These are phyloP conservation scores for Castor canadensis DNA, from an alignment of 2,113 vertebrate genomes.

Conservation along the genomic window DNA sequence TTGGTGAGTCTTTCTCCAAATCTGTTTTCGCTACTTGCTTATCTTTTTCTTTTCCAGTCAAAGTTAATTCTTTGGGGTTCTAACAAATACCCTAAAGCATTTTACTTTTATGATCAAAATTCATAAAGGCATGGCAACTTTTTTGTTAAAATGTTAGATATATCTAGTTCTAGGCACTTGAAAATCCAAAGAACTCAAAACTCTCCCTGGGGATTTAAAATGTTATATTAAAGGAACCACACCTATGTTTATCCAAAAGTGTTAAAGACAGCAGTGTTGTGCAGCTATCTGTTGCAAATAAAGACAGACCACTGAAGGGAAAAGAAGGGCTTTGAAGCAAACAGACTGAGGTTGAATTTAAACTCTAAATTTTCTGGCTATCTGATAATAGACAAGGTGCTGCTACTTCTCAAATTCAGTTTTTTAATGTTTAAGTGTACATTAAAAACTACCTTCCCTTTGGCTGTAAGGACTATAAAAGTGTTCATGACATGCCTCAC, in stretches of 20 bases:
- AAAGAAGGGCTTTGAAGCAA: slow-evolving; percentile 26
- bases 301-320: neutral
- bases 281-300: slow-evolving; percentile 4
- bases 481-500: neutral
- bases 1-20: slow-evolving; percentile 34
- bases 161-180: slow-evolving; percentile 37
- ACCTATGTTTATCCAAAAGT: slow-evolving; percentile 6
- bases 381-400: slow-evolving; percentile 18
- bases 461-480: neutral
- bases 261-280: neutral
- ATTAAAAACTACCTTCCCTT: slow-evolving; percentile 22
- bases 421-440: neutral
- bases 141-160: slow-evolving; percentile 58
- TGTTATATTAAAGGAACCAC: neutral
- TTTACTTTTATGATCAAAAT: slow-evolving; percentile 53
- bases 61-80: slow-evolving; percentile 55
- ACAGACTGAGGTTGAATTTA: slow-evolving; percentile 29
- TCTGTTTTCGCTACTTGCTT: slow-evolving; percentile 56
- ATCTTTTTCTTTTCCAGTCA: slow-evolving; percentile 55
- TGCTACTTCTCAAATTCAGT: neutral
- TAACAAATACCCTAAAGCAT: slow-evolving; percentile 45
- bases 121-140: neutral
- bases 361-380: slow-evolving; percentile 4
- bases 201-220: slow-evolving; percentile 29
- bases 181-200: slow-evolving; percentile 48